Evolutionary conservation across 2,888 invertebrate genomes (phyloP).

Genomic region (Stenichneumon culpator): DNA sequence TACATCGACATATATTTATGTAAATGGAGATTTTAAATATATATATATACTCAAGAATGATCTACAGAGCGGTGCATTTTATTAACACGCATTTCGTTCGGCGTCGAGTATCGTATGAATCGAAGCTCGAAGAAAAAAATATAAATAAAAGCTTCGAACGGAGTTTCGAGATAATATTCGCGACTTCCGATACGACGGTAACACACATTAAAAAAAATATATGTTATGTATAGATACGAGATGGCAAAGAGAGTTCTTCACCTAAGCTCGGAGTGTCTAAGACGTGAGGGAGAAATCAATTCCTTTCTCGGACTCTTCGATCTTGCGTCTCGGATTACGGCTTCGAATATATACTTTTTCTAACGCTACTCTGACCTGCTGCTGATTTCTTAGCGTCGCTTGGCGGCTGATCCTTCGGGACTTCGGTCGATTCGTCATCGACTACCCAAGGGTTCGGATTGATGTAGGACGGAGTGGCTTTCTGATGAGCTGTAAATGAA

Average conservation of each 20-base stretch:
- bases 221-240: slow-evolving; percentile 45
- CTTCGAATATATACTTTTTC: slow-evolving; percentile 65
- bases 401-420: slow-evolving; percentile 58
- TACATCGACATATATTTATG: slow-evolving; percentile 48
- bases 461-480: slow-evolving; percentile 88
- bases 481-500: slow-evolving; percentile 87
- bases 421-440: slow-evolving; percentile 67
- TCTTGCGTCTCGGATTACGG: slow-evolving; percentile 60
- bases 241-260: not conserved
- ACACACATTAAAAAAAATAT: slow-evolving; percentile 18
- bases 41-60: slow-evolving; percentile 44
- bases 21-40: slow-evolving; percentile 55
- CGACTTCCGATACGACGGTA: not conserved
- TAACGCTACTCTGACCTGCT: slow-evolving; percentile 59
- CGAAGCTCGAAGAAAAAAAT: not conserved
- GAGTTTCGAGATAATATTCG: not conserved
- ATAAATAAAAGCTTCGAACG: not conserved
- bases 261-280: not conserved
- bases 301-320: slow-evolving; percentile 35
- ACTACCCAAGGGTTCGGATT: slow-evolving; percentile 89
- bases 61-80: slow-evolving; percentile 36
- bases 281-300: slow-evolving; percentile 9
- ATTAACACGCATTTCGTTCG: not conserved
- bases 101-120: not conserved
- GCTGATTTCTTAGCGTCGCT: slow-evolving; percentile 50